phyloP scores from a whole-genome alignment of 2,797 vertebrate genomes.

The Hippopotamyrus pictus region DNA sequence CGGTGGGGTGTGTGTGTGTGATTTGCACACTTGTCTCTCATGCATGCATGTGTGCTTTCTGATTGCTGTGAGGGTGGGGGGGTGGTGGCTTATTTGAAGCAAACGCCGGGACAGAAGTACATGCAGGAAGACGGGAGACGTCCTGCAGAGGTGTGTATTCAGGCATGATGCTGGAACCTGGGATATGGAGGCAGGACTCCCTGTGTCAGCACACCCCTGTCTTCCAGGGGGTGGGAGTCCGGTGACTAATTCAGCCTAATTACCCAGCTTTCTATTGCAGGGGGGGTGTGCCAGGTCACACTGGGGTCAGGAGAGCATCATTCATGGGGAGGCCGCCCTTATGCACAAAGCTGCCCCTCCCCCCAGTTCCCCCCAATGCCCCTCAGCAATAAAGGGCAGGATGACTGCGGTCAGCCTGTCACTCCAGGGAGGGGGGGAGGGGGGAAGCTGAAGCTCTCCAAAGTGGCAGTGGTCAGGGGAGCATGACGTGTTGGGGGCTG shows the following conservation, averaged over 20 bases:
- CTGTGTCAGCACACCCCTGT: background rate
- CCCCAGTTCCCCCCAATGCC: background rate
- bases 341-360: background rate
- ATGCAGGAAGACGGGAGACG: background rate
- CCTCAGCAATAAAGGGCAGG: constrained; percentile 32
- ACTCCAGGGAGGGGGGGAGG: constrained; percentile 15
- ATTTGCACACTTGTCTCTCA: too few species aligned
- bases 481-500: constrained; percentile 47
- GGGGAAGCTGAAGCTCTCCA: constrained; percentile 27
- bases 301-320: constrained; percentile 58
- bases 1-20: background rate
- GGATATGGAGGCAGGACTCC: background rate
- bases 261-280: constrained; percentile 59
- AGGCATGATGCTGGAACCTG: background rate
- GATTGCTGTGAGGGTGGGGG: background rate
- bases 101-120: background rate
- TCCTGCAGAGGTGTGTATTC: background rate
- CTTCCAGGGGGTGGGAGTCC: constrained; percentile 37
- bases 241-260: constrained; percentile 72
- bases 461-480: constrained; percentile 40
- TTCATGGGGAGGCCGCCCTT: constrained; percentile 42
- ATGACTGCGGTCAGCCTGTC: constrained; percentile 37
- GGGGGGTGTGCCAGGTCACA: constrained; percentile 48
- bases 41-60: background rate
- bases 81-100: background rate